A percentile compares a stretch with the other conserved stretches of the same genome.
These are phyloP conservation scores for Peromyscus leucopus DNA, from an alignment of 2,113 vertebrate species.

Conservation along the genomic window DNA sequence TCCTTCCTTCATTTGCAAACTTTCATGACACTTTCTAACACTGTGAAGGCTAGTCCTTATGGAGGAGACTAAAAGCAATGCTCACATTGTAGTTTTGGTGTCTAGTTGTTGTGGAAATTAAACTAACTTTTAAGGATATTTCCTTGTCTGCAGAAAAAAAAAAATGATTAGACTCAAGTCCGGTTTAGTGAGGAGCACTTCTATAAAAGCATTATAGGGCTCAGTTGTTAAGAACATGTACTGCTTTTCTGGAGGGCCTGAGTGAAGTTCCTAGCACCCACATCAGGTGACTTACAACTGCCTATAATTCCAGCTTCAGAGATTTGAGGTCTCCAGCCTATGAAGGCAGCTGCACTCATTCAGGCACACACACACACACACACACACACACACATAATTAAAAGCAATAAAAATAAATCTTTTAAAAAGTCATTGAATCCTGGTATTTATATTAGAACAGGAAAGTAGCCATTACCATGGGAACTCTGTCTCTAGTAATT, in stretches of 20 bases:
- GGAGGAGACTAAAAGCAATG: conserved; percentile 21
- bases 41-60: neutral
- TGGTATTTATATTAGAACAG: conserved; percentile 34
- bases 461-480: neutral
- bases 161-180: neutral
- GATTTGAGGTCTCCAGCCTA: no score
- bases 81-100: neutral
- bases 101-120: neutral
- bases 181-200: neutral
- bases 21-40: no score
- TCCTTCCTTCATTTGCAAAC: neutral
- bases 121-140: conserved; percentile 7
- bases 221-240: neutral
- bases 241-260: neutral
- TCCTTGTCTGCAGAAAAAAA: neutral
- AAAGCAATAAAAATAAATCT: neutral
- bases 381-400: neutral
- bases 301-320: neutral
- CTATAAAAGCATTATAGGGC: neutral
- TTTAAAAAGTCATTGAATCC: neutral
- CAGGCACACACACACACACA: neutral
- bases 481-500: conserved; percentile 24
- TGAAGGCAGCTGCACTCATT: no score
- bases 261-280: neutral
- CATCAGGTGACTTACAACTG: neutral